Percentiles rank a stretch among this genome's conserved stretches.
Conservation (phyloP, 2,797 vertebrate genomes). For the Coracias cyanogaster region DNA sequence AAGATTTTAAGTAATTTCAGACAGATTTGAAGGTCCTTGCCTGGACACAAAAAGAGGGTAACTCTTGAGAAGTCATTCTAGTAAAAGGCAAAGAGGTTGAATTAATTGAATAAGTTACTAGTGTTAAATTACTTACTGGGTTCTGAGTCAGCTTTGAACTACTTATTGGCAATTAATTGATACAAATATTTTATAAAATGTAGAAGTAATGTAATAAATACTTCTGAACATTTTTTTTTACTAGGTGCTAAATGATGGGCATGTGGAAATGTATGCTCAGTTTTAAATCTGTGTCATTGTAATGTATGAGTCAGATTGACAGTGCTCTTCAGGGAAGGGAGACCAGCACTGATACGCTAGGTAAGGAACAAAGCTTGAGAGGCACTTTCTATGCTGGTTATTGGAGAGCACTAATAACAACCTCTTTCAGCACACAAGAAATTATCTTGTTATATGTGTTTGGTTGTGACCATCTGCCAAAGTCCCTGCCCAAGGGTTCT, state of each 20-base stretch:
- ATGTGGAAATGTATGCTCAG: neutral
- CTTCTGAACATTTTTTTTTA: neutral
- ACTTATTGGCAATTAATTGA: constrained; percentile 30
- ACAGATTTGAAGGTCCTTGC: constrained; percentile 12
- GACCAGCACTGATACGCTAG: accelerated
- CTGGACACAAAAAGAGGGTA: neutral
- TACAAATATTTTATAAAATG: constrained; percentile 13
- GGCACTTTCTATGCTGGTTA: neutral
- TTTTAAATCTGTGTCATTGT: neutral
- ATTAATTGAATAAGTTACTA: constrained; percentile 16
- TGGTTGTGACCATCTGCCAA: neutral
- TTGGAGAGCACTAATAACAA: neutral
- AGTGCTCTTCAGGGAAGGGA: neutral
- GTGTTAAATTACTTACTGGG: constrained; percentile 24
- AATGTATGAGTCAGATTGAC: neutral
- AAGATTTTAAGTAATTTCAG: constrained; percentile 4
- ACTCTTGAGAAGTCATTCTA: neutral
- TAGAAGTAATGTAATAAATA: neutral
- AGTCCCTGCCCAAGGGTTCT: neutral
- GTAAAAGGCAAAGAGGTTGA: neutral
- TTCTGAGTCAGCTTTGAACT: constrained; percentile 14
- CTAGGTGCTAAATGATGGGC: neutral
- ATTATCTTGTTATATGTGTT: neutral
- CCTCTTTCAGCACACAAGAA: neutral
- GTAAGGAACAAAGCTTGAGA: neutral